These are phyloP conservation scores for Perca flavescens DNA, from an alignment of 2,113 vertebrate species.

Conservation along the genomic window DNA sequence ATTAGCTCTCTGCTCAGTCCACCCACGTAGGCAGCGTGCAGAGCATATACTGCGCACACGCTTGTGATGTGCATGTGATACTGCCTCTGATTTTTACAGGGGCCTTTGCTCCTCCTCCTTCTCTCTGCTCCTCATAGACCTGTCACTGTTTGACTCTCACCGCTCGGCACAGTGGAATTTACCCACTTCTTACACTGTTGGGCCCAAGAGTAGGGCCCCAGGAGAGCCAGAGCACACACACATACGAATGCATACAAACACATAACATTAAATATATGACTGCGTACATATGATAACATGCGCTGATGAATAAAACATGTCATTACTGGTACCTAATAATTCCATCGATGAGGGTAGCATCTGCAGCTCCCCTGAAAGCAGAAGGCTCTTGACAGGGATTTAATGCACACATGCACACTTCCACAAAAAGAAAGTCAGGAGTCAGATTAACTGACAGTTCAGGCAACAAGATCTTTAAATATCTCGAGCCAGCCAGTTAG, in stretches of 20 bases:
- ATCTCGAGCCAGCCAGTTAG: neutral
- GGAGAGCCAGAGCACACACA: conserved; percentile 21
- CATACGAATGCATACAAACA: conserved; percentile 24
- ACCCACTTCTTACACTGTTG: conserved; percentile 73
- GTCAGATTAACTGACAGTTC: neutral
- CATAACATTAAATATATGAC: conserved; percentile 28
- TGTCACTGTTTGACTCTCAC: conserved; percentile 56
- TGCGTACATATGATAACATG: conserved; percentile 26
- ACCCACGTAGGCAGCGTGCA: conserved; percentile 64
- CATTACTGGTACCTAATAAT: conserved; percentile 55
- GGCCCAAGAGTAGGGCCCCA: conserved; percentile 42
- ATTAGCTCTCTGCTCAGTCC: conserved; percentile 71
- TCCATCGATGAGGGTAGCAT: conserved; percentile 20
- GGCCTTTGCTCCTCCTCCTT: conserved; percentile 45
- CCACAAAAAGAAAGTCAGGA: neutral
- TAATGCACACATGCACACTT: neutral
- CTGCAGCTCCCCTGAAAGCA: conserved; percentile 3
- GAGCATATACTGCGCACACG: conserved; percentile 13
- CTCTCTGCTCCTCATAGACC: conserved; percentile 37
- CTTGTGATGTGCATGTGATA: conserved; percentile 13
- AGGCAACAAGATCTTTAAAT: neutral
- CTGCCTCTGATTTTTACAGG: conserved; percentile 48
- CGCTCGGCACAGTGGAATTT: conserved; percentile 56
- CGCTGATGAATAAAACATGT: conserved; percentile 67
- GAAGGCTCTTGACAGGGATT: neutral